Conservation (phyloP, 1,140 invertebrate species). For the Neodiprion pinetum region DNA sequence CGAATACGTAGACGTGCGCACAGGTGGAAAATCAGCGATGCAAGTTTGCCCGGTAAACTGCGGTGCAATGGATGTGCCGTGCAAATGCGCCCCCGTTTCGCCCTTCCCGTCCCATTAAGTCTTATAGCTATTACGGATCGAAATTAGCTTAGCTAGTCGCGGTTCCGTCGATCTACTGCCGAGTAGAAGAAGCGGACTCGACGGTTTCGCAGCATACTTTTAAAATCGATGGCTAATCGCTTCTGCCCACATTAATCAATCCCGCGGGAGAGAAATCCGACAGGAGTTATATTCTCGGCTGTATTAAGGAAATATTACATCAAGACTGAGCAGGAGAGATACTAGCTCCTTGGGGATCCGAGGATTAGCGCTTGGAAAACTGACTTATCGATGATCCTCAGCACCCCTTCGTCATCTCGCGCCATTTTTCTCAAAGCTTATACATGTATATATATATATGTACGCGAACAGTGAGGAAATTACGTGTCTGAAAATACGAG, state of each 20-base stretch:
- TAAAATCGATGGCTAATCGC: background rate
- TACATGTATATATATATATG: too few relatives aligned
- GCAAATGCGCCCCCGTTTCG: background rate
- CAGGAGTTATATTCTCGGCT: background rate
- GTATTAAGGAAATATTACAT: background rate
- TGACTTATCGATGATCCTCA: too few relatives aligned
- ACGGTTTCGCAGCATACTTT: background rate
- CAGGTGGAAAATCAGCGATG: too few relatives aligned
- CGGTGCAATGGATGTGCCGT: background rate
- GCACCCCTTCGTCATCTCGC: too few relatives aligned
- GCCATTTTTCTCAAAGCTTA: too few relatives aligned
- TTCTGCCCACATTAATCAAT: background rate
- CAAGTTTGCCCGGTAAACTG: too few relatives aligned
- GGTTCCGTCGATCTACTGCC: background rate
- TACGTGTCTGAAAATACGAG: too few relatives aligned
- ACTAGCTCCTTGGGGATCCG: too few relatives aligned
- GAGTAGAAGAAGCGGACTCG: background rate
- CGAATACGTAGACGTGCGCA: too few relatives aligned
- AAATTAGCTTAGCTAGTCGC: slow-evolving; percentile 2
- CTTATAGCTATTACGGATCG: background rate
- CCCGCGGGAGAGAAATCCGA: background rate
- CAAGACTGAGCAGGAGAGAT: background rate
- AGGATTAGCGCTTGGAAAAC: too few relatives aligned
- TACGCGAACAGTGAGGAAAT: too few relatives aligned
- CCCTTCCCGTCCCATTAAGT: background rate